Evolutionary conservation across 2,888 invertebrate genomes (phyloP), one percentile per base, ranked within the genome.

Genomic region (Brachylomia viminalis): DNA sequence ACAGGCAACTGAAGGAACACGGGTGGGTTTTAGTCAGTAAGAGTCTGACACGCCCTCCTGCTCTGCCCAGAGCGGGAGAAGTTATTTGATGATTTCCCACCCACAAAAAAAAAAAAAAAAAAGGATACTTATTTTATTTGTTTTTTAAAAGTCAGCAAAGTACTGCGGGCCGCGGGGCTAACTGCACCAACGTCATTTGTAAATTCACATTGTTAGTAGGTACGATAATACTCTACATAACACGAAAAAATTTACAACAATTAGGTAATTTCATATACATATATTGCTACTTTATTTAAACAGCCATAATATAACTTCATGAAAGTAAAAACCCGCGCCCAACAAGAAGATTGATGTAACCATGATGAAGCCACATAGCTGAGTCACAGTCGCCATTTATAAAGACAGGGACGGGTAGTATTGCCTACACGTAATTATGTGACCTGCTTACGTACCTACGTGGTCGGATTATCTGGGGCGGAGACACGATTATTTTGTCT

Each of bases 331-430:
- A 80, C 62, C 68, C 49, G 54, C 70, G 54, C 72, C 68, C 62
- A 75, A 75, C 73, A 82, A 86, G 87, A 90, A 86, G 86, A 88
- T 90, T 88, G 89, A 88, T 88, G 86, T 84, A 76, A 77, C 80
- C 82, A 84, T 86, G 87, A 88, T 89, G 85, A 88, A 89, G 81
- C 79, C 69, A 86, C 82, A 85, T 79, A 80, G 88, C 88, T 80
- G 87, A 86, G 85, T 90, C 89, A 90, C 75, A 79, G 74, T 66
- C 87, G 80, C 84, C 82, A 80, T 89, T 86, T 88, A 86, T 89
- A 85, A 89, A 77, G 84, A 86, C 85, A 84, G 81, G 88, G 82
- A 82, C 75, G 75, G 80, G 75, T 87, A 80, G 72, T 76, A 86
- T 88, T 83, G 82, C 84, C 80, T 84, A 77, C 84, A 70, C 80